Base-by-base conservation (phyloP, 1,140 invertebrate genomes). In the Trypoxylus dichotomus region DNA sequence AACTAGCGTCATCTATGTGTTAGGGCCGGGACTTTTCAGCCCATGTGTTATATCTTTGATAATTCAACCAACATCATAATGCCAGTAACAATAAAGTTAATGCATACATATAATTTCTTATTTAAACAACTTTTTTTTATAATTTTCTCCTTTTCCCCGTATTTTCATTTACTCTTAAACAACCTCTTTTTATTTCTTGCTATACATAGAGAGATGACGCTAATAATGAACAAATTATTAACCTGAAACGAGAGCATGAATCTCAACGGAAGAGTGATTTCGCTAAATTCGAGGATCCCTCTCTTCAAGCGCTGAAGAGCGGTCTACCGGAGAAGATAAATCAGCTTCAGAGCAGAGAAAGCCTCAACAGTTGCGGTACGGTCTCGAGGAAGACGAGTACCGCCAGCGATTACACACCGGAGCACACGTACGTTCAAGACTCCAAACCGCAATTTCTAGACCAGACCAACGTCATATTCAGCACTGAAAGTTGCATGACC, bases 351-450 rank as follows among this genome's bases (percentile, higher is more conserved):
- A 85, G 84, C 77, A 83, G 87, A 47, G 87, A 89, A 60, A 88
- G 88, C 77, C 82, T 87, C 3, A 86, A 88, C 37, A 87, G 85
- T 21, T 89, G 87, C 15, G 87, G 85, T 19, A 88, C 88, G 2
- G 86, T 86, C 13, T 89, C 88, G 1, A 83, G 88, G 13, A 89
- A 89, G 80, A 89, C 88, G 1, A 89, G 88, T 79, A 89, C 88
- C 3, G 87, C 88, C 79, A 88, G 88, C 74, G 88, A 89, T 77
- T 89, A 88, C 74, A 88, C 88, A 75, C 88, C 88, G 1, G 88
- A 89, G 76, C 87, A 86, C 63, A 89, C 88, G 63, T 85, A 86
- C 25, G 86, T 85, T 11, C 79, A 80, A 21, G 80, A 81, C 68
- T 78, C 74, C 43, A 54, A 68, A 19, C 43, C 79, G 41, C 24